Conservation (phyloP, 2,888 invertebrate genomes). For the Heteropelma amictum region DNA sequence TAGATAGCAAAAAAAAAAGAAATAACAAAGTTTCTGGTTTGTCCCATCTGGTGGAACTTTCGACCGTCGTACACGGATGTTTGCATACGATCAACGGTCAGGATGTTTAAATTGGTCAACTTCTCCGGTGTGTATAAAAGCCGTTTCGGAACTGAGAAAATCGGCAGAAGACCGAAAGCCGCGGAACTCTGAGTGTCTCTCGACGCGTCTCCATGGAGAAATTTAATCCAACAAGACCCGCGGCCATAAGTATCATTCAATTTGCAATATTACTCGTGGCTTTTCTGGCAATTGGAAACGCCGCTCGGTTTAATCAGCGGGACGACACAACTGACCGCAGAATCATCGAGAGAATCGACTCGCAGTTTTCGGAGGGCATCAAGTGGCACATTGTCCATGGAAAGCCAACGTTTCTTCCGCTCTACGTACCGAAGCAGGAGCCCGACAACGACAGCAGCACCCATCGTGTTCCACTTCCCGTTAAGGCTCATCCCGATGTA, state of each 20-base stretch:
- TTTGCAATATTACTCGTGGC: conserved; percentile 3
- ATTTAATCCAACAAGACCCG: background rate
- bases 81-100: conserved; percentile 20
- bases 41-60: conserved; percentile 10
- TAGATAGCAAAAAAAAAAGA: background rate
- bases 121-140: conserved; percentile 42
- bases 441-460: background rate
- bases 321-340: background rate
- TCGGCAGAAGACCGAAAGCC: conserved; percentile 32
- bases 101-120: conserved; percentile 24
- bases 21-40: conserved; percentile 14
- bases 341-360: conserved; percentile 37
- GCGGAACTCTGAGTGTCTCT: conserved; percentile 13
- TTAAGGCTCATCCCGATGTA: background rate
- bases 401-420: background rate
- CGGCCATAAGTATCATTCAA: conserved; percentile 5
- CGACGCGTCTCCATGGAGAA: background rate
- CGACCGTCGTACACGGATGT: background rate
- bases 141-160: conserved; percentile 30
- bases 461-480: background rate
- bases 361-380: conserved; percentile 26
- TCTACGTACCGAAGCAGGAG: background rate
- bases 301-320: conserved; percentile 13
- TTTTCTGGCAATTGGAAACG: background rate
- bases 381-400: conserved; percentile 35